Percentiles rank a stretch among this genome's conserved stretches.
These are phyloP conservation scores for Gobio occitaniae DNA, from an alignment of 2,797 vertebrate species.

Conservation along the genomic window DNA sequence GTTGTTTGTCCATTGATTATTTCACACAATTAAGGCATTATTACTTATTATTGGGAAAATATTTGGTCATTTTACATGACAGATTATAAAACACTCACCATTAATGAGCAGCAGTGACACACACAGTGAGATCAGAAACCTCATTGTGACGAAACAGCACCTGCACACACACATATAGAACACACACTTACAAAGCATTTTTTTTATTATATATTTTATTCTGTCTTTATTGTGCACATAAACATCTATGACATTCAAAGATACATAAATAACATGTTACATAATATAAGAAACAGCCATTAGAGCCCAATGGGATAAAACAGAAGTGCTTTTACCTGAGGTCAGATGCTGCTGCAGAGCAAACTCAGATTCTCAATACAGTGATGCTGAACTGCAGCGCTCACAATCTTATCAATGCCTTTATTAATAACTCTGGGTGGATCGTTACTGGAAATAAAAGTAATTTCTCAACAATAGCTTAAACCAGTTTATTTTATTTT, in stretches of 20 bases:
- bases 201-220: neutral
- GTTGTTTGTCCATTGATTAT: neutral
- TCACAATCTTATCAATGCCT: neutral
- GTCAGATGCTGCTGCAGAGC: neutral
- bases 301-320: neutral
- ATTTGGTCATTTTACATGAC: neutral
- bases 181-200: neutral
- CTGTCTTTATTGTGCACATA: neutral
- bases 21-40: neutral
- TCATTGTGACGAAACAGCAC: neutral
- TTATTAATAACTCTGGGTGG: constrained; percentile 3
- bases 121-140: constrained; percentile 5
- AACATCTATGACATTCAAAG: too few species aligned
- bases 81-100: neutral
- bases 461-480: neutral
- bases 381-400: neutral
- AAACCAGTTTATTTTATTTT: neutral
- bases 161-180: neutral
- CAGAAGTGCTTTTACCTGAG: neutral
- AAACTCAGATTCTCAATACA: neutral
- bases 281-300: too few species aligned
- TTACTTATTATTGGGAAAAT: neutral
- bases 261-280: too few species aligned
- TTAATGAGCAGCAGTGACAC: neutral
- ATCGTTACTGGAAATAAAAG: neutral